These are phyloP conservation scores for Axea sp. DNA, from an alignment of 2,888 invertebrate species.

Conservation along the genomic window DNA sequence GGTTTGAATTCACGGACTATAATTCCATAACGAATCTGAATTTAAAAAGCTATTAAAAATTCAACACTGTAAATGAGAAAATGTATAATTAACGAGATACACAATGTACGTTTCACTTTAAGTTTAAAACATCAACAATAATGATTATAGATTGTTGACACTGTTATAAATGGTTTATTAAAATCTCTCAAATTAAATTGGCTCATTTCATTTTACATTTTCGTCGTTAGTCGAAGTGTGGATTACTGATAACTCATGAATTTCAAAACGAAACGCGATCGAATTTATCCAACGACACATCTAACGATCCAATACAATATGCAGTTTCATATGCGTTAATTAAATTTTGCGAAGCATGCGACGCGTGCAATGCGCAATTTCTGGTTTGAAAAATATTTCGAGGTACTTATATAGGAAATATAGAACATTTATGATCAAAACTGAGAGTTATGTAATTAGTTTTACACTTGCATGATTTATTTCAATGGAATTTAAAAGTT, in stretches of 20 bases:
- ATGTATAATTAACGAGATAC: slow-evolving; percentile 30
- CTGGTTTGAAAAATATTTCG: slow-evolving; percentile 29
- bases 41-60: slow-evolving; percentile 34
- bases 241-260: slow-evolving; percentile 51
- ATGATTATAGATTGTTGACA: slow-evolving; percentile 36
- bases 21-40: slow-evolving; percentile 12
- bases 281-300: slow-evolving; percentile 27
- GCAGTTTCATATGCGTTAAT: slow-evolving; percentile 42
- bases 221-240: slow-evolving; percentile 27
- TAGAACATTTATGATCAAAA: too few species aligned
- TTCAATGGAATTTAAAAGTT: too few species aligned
- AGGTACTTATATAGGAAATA: not conserved
- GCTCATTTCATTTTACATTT: slow-evolving; percentile 51
- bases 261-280: slow-evolving; percentile 35
- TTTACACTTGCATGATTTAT: too few species aligned
- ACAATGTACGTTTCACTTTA: slow-evolving; percentile 10
- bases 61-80: slow-evolving; percentile 20
- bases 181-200: slow-evolving; percentile 49
- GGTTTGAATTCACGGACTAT: slow-evolving; percentile 6
- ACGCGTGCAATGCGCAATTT: slow-evolving; percentile 8
- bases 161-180: slow-evolving; percentile 41
- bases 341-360: slow-evolving; percentile 41
- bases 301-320: slow-evolving; percentile 26
- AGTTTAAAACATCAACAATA: slow-evolving; percentile 32
- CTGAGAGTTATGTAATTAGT: too few species aligned